Evolutionary conservation across 37 sponge, comb jelly and placozoan species (phyloP).

Genomic region (Chondrilla cf. caribensis): DNA sequence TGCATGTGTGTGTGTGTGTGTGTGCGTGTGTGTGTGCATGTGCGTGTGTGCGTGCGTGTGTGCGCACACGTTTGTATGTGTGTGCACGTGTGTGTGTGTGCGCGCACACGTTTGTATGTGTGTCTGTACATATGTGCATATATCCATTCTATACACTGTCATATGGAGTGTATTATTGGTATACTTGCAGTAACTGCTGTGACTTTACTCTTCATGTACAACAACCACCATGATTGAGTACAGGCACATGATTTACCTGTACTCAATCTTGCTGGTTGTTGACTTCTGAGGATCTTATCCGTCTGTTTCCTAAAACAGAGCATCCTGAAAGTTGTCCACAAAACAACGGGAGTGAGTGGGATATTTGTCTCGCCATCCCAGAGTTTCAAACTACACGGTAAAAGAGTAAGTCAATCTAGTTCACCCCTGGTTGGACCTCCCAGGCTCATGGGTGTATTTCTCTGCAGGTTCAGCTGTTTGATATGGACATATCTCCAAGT

Average conservation of each 20-base stretch:
- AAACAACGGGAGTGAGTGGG: neutral
- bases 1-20: conserved; percentile 20
- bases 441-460: no score
- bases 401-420: neutral
- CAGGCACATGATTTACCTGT: no score
- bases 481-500: conserved; percentile 70
- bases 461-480: conserved; percentile 42
- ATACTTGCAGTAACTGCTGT: neutral
- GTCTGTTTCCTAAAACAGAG: neutral
- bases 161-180: neutral
- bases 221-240: neutral
- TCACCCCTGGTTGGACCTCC: no score
- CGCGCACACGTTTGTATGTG: neutral
- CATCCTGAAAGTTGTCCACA: neutral
- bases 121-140: neutral
- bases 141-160: no score
- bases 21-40: neutral
- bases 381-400: neutral
- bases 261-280: neutral
- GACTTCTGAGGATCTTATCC: neutral
- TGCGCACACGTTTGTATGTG: conserved; percentile 27
- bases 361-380: neutral
- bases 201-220: neutral
- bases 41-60: neutral
- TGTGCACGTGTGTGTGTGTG: conserved; percentile 25